Base-by-base conservation (phyloP, 30 jellyfish, hydroid and myxozoan species). In the Rhopilema esculentum region DNA sequence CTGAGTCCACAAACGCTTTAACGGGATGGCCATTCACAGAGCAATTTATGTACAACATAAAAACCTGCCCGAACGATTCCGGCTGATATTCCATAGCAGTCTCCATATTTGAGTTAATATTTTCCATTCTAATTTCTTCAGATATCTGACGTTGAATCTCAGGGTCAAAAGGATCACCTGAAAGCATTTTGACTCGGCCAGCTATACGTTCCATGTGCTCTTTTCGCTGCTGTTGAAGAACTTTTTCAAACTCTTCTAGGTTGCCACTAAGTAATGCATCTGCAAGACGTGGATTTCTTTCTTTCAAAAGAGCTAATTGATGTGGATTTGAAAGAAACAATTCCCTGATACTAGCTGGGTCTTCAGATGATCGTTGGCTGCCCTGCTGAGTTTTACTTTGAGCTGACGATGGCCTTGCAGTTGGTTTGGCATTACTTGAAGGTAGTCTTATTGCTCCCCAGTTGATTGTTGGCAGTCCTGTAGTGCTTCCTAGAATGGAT, bases 41-140 rank as follows among this genome's bases (percentile, higher is more conserved):
- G 61, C 97, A 91, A 88, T 96, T 89, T 19, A 96, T 96, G 69
- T 96, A 96, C 85, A 96, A 88, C 99, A 96, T 96, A 83, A 92
- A 96, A 8, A 96, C 99, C 93, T 96, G 97, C 30, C 98, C 99
- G 75, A 91, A 96, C 53, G 97, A 90, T 72, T 96, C 99, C 15
- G 99, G 99, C 66, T 85, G 90, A 76, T 86, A 88, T 72, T 96
- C 99, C 99, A 96, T 96, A 17, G 99, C 99, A 16, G 98, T 96
- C 28, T 90, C 98, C 99, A 96, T 96, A 49, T 96, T 96, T 67
- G 96, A 91, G 83, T 96, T 96, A 75, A 96, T 88, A 57, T 91
- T 96, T 68, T 96, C 97, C 99, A 96, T 96, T 52, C 99, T 83
- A 49, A 96, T 96, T 70, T 96, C 99, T 77, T 96, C 99, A 0